Evolutionary conservation across 2,888 invertebrate genomes (phyloP), one percentile per base, ranked within the genome.

Genomic region (Acleris laterana): DNA sequence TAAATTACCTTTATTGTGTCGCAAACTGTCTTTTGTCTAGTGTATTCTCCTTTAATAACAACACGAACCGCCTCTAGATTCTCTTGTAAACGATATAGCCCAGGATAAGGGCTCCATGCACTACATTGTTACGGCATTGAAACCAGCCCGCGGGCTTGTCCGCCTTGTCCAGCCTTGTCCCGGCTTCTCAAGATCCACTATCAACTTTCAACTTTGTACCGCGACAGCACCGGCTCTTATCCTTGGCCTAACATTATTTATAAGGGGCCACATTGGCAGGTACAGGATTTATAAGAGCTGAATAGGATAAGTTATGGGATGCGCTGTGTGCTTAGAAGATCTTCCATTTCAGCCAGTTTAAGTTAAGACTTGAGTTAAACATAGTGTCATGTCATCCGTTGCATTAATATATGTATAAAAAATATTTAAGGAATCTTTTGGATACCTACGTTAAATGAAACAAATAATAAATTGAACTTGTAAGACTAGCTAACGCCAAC

Each of bases 151-250:
- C 22, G 56, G 32, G 48, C 65, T 66, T 61, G 65, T 65, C 60
- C 61, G 28, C 38, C 65, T 66, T 61, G 65, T 65, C 60, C 65
- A 20, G 44, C 76, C 83, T 81, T 84, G 84, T 88, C 82, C 64
- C 56, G 69, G 74, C 82, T 79, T 83, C 81, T 84, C 82, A 80
- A 90, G 91, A 91, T 90, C 79, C 74, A 73, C 78, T 89, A 91
- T 90, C 89, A 82, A 84, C 83, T 83, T 84, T 89, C 85, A 88
- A 90, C 88, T 88, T 83, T 85, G 87, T 87, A 81, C 84, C 73
- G 81, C 81, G 81, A 83, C 82, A 83, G 80, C 75, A 75, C 72
- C 71, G 79, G 79, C 74, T 79, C 79, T 86, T 88, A 88, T 87
- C 84, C 81, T 77, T 75, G 77, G 76, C 75, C 72, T 72, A 80